A percentile compares a stretch with the other conserved stretches of the same genome.
These are phyloP conservation scores for Gari tellinella DNA, from an alignment of 2,888 invertebrate genomes.

Conservation along the genomic window DNA sequence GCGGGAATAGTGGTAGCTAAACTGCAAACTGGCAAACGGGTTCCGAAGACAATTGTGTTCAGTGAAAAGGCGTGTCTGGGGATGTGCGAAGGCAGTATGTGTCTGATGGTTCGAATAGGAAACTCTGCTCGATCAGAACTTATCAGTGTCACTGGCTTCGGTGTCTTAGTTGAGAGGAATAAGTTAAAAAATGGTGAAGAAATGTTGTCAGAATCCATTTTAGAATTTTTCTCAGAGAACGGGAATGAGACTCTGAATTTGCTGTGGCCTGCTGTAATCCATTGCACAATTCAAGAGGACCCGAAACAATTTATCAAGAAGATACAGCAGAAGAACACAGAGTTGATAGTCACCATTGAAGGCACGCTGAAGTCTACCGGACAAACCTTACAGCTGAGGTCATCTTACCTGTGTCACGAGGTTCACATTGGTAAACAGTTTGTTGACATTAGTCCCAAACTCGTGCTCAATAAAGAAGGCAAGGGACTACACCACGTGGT, in stretches of 20 bases:
- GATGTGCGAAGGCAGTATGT: slow-evolving; percentile 82
- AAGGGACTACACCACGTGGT: slow-evolving; percentile 35
- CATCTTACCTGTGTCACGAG: slow-evolving; percentile 70
- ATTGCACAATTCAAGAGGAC: slow-evolving; percentile 87
- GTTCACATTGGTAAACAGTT: slow-evolving; percentile 71
- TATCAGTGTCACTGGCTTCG: slow-evolving; percentile 94
- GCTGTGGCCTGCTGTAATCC: slow-evolving; percentile 91
- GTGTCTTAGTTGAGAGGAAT: slow-evolving; percentile 94
- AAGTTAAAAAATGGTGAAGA: slow-evolving; percentile 93
- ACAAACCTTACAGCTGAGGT: slow-evolving; percentile 67
- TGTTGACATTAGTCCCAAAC: slow-evolving; percentile 60
- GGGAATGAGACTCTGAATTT: slow-evolving; percentile 97
- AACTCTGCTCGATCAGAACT: slow-evolving; percentile 83
- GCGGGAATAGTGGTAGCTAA: slow-evolving; percentile 96
- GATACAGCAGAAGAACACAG: slow-evolving; percentile 94
- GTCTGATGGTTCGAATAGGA: slow-evolving; percentile 84
- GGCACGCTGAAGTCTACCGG: slow-evolving; percentile 88
- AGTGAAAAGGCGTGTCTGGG: slow-evolving; percentile 96
- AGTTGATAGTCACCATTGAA: slow-evolving; percentile 97
- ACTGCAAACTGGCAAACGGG: slow-evolving; percentile 96
- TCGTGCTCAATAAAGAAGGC: slow-evolving; percentile 33
- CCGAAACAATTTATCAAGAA: slow-evolving; percentile 87
- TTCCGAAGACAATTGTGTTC: slow-evolving; percentile 96
- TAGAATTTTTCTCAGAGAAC: slow-evolving; percentile 95
- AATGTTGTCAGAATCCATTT: slow-evolving; percentile 96